phyloP scores from a whole-genome alignment of 2,113 vertebrate species.

The Grantiella picta region DNA sequence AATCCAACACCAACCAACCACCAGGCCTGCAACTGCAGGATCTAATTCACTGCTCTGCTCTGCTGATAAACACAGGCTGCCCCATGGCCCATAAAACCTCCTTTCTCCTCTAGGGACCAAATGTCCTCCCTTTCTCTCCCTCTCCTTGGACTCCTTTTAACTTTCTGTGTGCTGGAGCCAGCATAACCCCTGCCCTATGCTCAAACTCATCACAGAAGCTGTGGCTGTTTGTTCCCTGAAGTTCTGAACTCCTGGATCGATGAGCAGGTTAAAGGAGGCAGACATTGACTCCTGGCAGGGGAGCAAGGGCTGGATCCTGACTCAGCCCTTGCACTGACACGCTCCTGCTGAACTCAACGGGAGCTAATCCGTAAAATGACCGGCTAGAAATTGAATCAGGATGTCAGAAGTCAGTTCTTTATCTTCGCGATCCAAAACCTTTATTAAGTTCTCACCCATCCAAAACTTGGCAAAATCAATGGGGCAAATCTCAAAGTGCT shows the following conservation, averaged over 20 bases:
- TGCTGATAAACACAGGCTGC: not conserved
- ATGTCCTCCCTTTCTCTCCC: not conserved
- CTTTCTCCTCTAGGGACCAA: not conserved
- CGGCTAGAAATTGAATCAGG: conserved; percentile 41
- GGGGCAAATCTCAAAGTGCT: conserved; percentile 44
- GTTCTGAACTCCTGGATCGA: not conserved
- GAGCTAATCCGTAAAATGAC: conserved; percentile 30
- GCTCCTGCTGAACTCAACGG: conserved; percentile 15
- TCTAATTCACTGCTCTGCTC: not conserved
- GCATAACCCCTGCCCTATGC: not conserved
- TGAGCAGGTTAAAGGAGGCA: not conserved
- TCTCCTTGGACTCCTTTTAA: not conserved
- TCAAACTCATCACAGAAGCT: not conserved
- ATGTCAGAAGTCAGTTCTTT: conserved; percentile 54
- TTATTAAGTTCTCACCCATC: conserved; percentile 57
- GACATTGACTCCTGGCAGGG: not conserved
- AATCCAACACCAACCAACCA: not conserved
- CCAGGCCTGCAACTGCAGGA: not conserved
- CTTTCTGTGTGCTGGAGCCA: not conserved
- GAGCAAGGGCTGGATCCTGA: not conserved
- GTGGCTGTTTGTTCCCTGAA: not conserved
- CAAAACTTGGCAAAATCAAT: conserved; percentile 61
- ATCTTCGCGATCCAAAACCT: conserved; percentile 47
- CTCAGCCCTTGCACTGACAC: not conserved
- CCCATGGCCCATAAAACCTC: not conserved